Conservation (phyloP, 1,140 invertebrate genomes). For the Diploscapter pachys region DNA sequence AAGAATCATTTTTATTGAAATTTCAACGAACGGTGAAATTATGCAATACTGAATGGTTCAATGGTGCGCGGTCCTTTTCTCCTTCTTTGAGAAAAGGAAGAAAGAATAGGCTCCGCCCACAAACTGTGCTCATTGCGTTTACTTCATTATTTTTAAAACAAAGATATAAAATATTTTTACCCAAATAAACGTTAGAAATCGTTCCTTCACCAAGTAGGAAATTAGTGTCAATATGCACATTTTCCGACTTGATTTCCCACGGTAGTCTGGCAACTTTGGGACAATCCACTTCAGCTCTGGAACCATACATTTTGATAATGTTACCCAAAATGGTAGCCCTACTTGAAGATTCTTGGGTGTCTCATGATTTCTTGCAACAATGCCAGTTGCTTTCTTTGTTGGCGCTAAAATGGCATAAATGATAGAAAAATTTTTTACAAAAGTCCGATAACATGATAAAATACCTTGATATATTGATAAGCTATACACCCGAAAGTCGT, state of each 20-base stretch:
- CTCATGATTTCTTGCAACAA: constrained; percentile 23
- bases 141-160: neutral
- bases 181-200: constrained; percentile 38
- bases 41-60: neutral
- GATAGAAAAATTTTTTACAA: no score
- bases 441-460: no score
- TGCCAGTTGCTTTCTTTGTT: constrained; percentile 18
- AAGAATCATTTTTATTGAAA: constrained; percentile 2
- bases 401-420: neutral
- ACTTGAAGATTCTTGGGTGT: constrained; percentile 24
- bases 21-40: neutral
- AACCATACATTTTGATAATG: constrained; percentile 5
- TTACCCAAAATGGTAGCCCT: neutral
- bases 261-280: constrained; percentile 25
- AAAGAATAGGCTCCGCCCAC: no score
- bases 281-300: constrained; percentile 28
- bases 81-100: no score
- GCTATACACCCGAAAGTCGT: constrained; percentile 10
- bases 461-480: constrained; percentile 12
- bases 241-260: constrained; percentile 41
- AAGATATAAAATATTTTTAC: constrained; percentile 13
- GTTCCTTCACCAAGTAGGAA: constrained; percentile 38
- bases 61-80: neutral
- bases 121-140: no score
- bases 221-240: constrained; percentile 35